Percentiles rank a stretch among this genome's conserved stretches.
Evolutionary conservation across 2,888 invertebrate species (phyloP).

Genomic region (Dicyrtoma fusca): DNA sequence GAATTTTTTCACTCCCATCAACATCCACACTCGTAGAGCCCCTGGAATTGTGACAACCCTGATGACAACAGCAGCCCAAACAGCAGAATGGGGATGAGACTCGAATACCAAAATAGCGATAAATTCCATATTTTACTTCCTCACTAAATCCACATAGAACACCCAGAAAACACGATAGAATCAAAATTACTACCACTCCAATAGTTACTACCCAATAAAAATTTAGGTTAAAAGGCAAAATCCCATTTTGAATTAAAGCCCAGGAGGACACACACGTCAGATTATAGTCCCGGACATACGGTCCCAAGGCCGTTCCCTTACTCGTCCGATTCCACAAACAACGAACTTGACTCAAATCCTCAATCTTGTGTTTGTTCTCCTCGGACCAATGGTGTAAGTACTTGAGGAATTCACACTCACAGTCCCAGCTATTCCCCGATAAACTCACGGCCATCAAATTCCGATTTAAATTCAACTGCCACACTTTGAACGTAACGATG

Average conservation of each 20-base stretch:
- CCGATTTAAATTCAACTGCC: slow-evolving; percentile 72
- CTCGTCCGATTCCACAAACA: slow-evolving; percentile 64
- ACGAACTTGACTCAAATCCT: slow-evolving; percentile 67
- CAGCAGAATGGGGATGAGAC: slow-evolving; percentile 58
- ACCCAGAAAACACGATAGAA: slow-evolving; percentile 60
- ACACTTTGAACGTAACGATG: slow-evolving; percentile 76
- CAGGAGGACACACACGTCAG: slow-evolving; percentile 45
- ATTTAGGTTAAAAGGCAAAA: slow-evolving; percentile 54
- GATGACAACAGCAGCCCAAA: slow-evolving; percentile 55
- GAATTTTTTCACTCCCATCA: slow-evolving; percentile 59
- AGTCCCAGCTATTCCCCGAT: slow-evolving; percentile 85
- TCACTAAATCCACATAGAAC: slow-evolving; percentile 70
- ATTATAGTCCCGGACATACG: slow-evolving; percentile 44
- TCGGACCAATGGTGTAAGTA: slow-evolving; percentile 77
- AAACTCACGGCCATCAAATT: slow-evolving; percentile 75
- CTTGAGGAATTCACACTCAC: slow-evolving; percentile 85
- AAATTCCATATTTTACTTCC: slow-evolving; percentile 78
- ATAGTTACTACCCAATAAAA: slow-evolving; percentile 37
- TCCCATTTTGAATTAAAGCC: slow-evolving; percentile 54
- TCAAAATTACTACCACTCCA: slow-evolving; percentile 62
- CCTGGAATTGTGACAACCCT: not conserved
- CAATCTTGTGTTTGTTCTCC: slow-evolving; percentile 47
- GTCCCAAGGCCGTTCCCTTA: not conserved
- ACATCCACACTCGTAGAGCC: not conserved
- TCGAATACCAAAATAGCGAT: slow-evolving; percentile 76